phyloP scores from a whole-genome alignment of 1,140 invertebrate species.

The Choristoneura fumiferana region DNA sequence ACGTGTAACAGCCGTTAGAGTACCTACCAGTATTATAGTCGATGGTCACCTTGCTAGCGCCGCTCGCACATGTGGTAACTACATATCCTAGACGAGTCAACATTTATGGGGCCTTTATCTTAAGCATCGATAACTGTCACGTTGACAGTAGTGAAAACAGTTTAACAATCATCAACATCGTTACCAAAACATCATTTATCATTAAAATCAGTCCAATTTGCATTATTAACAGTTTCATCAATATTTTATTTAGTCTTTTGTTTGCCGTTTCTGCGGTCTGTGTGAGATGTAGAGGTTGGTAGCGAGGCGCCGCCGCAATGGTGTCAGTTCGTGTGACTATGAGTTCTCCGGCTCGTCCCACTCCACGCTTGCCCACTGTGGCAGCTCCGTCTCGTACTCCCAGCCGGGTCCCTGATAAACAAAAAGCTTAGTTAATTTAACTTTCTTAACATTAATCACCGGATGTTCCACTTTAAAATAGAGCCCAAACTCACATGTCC shows the following conservation, averaged over 20 bases:
- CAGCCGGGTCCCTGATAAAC: conserved; percentile 87
- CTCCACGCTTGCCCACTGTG: conserved; percentile 91
- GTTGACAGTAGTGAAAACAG: conserved; percentile 12
- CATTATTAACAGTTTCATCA: conserved; percentile 14
- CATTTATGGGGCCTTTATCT: conserved; percentile 11
- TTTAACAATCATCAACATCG: conserved; percentile 16
- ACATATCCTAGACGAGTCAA: conserved; percentile 13
- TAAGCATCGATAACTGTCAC: neutral
- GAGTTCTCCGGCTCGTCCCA: conserved; percentile 83
- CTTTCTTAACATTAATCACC: no score
- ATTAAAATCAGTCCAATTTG: conserved; percentile 16
- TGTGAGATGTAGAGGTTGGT: conserved; percentile 33
- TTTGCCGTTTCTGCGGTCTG: conserved; percentile 15
- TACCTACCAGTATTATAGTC: conserved; percentile 29
- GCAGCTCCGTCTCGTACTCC: conserved; percentile 93
- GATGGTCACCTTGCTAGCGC: conserved; percentile 10
- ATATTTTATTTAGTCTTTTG: conserved; percentile 13
- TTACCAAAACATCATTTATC: conserved; percentile 1
- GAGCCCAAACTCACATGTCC: no score
- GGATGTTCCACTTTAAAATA: no score
- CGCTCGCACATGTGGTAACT: neutral
- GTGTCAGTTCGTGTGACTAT: conserved; percentile 60
- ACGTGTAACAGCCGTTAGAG: conserved; percentile 51
- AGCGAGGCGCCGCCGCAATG: conserved; percentile 49
- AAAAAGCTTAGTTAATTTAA: neutral